Evolutionary conservation across 2,797 vertebrate genomes (phyloP).

Genomic region (Fistularia tabacaria): DNA sequence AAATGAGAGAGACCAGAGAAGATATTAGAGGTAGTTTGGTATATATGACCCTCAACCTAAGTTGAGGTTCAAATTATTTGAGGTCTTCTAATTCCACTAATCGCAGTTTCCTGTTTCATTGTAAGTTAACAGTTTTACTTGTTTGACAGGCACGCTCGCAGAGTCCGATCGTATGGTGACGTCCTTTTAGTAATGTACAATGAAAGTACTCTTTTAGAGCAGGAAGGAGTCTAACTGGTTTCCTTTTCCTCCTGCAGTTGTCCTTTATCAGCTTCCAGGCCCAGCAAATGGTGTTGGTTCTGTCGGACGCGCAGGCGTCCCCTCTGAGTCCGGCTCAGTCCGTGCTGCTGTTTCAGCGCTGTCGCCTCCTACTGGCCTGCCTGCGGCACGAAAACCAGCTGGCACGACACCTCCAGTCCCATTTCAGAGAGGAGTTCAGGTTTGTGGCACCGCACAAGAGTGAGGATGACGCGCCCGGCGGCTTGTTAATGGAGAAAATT

Average conservation of each 20-base stretch:
- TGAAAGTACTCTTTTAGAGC: not conserved
- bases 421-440: slow-evolving; percentile 80
- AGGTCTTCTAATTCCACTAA: no score
- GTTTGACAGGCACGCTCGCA: not conserved
- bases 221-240: not conserved
- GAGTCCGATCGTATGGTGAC: not conserved
- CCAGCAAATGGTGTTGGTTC: slow-evolving; percentile 63
- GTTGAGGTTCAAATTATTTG: no score
- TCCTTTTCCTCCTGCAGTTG: slow-evolving; percentile 47
- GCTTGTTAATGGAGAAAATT: not conserved
- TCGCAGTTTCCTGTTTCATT: no score
- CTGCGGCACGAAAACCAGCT: slow-evolving; percentile 70
- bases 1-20: no score
- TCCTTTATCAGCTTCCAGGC: slow-evolving; percentile 71
- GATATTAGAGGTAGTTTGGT: no score
- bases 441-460: slow-evolving; percentile 19
- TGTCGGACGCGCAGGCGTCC: slow-evolving; percentile 47
- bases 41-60: no score
- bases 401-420: slow-evolving; percentile 61
- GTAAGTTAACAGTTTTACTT: no score
- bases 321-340: slow-evolving; percentile 63
- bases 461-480: not conserved
- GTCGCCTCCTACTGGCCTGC: slow-evolving; percentile 74
- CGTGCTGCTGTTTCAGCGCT: slow-evolving; percentile 78
- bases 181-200: not conserved